Evolutionary conservation across 2,888 invertebrate genomes (phyloP).

Genomic region (Euproctis similis): DNA sequence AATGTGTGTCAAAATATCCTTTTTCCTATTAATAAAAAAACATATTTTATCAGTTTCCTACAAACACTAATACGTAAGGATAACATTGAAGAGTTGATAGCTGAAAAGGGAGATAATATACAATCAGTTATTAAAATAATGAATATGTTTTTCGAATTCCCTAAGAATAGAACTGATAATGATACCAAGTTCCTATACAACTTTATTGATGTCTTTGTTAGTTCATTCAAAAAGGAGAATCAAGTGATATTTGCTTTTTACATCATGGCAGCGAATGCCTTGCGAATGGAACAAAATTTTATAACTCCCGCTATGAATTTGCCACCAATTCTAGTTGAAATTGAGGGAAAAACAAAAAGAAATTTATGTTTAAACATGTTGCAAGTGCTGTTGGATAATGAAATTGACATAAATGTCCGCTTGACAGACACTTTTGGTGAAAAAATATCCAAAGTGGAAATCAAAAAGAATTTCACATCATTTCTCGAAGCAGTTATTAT

Average conservation of each 20-base stretch:
- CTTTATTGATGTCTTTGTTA: conserved; percentile 56
- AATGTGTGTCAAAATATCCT: conserved; percentile 46
- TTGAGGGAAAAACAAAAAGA: conserved; percentile 48
- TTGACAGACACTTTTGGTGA: conserved; percentile 56
- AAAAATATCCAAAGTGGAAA: conserved; percentile 52
- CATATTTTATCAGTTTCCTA: conserved; percentile 49
- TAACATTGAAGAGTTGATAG: conserved; percentile 48
- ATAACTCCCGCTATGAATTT: conserved; percentile 49
- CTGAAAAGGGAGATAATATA: conserved; percentile 63
- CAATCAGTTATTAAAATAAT: conserved; percentile 63
- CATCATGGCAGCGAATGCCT: conserved; percentile 45
- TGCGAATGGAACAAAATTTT: conserved; percentile 54
- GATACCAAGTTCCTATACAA: conserved; percentile 44
- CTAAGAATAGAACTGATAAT: conserved; percentile 37
- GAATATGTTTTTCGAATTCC: conserved; percentile 52
- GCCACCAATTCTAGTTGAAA: conserved; percentile 39
- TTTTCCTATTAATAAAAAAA: conserved; percentile 52
- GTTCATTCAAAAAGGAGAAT: conserved; percentile 49
- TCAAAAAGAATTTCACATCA: conserved; percentile 52
- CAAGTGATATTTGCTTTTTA: conserved; percentile 61
- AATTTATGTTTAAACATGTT: conserved; percentile 55
- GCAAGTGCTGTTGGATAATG: conserved; percentile 43
- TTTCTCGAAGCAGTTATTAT: conserved; percentile 58
- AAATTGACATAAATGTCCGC: conserved; percentile 54
- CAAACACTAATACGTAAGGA: conserved; percentile 56